Percentiles rank a stretch among this genome's conserved stretches.
These are phyloP conservation scores for Barbus barbus DNA, from an alignment of 2,113 vertebrate genomes.

Conservation along the genomic window DNA sequence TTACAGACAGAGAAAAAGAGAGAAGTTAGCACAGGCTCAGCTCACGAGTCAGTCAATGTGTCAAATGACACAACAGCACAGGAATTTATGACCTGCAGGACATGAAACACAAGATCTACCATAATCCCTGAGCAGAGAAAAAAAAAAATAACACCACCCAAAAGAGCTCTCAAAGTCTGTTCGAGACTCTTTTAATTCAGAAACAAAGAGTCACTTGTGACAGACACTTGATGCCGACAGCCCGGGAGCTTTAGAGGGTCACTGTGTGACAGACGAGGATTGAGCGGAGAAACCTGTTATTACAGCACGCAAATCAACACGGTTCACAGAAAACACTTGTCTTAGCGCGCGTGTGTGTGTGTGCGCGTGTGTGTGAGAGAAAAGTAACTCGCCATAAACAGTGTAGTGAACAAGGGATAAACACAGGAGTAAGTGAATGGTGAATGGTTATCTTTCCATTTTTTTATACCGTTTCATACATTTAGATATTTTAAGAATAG, in stretches of 20 bases:
- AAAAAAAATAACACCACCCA: constrained; percentile 25
- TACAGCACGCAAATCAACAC: constrained; percentile 41
- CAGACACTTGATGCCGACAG: constrained; percentile 8
- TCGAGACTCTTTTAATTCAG: constrained; percentile 20
- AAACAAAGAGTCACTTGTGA: constrained; percentile 48
- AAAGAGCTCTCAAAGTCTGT: neutral
- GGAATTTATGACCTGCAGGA: constrained; percentile 42
- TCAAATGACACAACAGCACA: constrained; percentile 38
- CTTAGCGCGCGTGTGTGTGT: neutral
- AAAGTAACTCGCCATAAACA: neutral
- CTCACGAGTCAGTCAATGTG: constrained; percentile 16
- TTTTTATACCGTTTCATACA: neutral
- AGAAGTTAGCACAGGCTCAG: constrained; percentile 23
- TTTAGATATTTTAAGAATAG: neutral
- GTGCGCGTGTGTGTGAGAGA: neutral
- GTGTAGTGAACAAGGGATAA: neutral
- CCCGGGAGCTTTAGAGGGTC: constrained; percentile 20
- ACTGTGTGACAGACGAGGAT: constrained; percentile 18
- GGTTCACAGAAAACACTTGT: constrained; percentile 49
- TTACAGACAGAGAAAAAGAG: constrained; percentile 37
- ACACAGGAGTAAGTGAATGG: no score
- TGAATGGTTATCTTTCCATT: neutral
- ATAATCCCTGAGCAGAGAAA: constrained; percentile 17
- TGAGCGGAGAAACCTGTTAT: constrained; percentile 36
- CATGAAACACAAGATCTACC: constrained; percentile 25